Evolutionary conservation across 2,113 vertebrate genomes (phyloP), one percentile per base, ranked within the genome.

Genomic region (Rhabdornis inornatus): DNA sequence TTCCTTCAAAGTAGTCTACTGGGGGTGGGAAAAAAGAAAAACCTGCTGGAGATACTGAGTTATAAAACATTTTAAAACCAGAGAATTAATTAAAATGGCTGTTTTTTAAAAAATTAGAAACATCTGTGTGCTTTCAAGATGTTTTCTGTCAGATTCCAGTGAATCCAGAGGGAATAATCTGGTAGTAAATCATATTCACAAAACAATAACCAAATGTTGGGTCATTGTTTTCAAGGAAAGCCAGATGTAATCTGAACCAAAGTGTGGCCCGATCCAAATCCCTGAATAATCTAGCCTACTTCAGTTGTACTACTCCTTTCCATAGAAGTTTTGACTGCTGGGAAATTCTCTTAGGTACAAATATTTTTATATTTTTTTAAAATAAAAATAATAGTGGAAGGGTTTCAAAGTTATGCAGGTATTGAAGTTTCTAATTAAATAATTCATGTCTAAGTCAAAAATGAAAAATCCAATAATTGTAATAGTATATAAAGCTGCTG

Each of bases 371-470:
- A 53, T 68, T 42, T n/a, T 69, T 27, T 16, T 7, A 0, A 40
- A 19, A 4, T 56, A 83, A 77, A 59, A 89, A 74, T 90, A 90
- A 83, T 77, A 78, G 44, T 10, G 2, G 59, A 92, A 95, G 17
- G 8, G 17, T 83, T 86, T 94, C 44, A 83, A 83, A 92, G n/a
- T 89, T 93, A 74, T 33, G 17, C 55, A 74, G 39, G 33, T 90
- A 81, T 57, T 81, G 69, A 94, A 94, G 45, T 75, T 95, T 93
- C 77, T 92, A 92, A 95, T 93, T 93, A 95, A 94, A 90, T 95
- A 95, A 90, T 96, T 86, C 14, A 33, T 92, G 66, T 89, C 69
- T 71, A 89, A 93, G 72, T 86, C 83, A 93, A 92, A 90, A 65
- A 92, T 69, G 76, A 93, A 93, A 97, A 96, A 95, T 93, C 61